phyloP scores from a whole-genome alignment of 2,888 invertebrate species.

The Prosapia bicincta region DNA sequence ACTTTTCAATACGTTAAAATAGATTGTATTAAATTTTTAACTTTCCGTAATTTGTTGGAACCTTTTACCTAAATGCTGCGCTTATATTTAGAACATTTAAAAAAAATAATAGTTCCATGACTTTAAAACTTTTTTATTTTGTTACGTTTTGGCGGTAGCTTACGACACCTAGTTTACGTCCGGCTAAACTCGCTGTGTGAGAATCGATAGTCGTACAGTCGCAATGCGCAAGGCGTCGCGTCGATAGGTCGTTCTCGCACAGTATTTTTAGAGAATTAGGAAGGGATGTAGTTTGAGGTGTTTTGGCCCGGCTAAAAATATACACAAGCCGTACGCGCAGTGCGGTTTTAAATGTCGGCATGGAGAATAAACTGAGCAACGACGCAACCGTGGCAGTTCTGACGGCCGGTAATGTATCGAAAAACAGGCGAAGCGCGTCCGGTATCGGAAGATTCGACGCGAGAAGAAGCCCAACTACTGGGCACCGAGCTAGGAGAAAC shows the following conservation, averaged over 20 bases:
- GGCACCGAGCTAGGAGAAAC: slow-evolving; percentile 33
- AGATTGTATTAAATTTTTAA: no score
- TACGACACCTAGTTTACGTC: neutral
- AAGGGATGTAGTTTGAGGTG: slow-evolving; percentile 9
- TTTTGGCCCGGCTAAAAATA: slow-evolving; percentile 16
- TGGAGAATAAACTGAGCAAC: slow-evolving; percentile 8
- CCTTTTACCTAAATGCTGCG: no score
- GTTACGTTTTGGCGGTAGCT: neutral
- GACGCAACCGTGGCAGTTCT: slow-evolving; percentile 20
- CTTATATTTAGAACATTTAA: no score
- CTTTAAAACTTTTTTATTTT: no score
- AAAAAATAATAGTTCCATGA: no score
- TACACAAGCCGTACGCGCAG: slow-evolving; percentile 15
- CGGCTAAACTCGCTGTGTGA: neutral
- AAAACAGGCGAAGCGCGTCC: slow-evolving; percentile 55
- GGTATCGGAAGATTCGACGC: slow-evolving; percentile 40
- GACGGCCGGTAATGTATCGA: slow-evolving; percentile 45
- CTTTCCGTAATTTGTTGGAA: no score
- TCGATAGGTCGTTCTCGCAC: slow-evolving; percentile 20
- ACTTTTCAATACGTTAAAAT: no score
- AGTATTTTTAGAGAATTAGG: slow-evolving; percentile 23
- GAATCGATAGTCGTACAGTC: slow-evolving; percentile 11
- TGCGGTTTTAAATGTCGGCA: slow-evolving; percentile 23
- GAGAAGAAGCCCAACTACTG: slow-evolving; percentile 42
- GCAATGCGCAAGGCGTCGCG: neutral